Conservation (phyloP, 2,888 invertebrate genomes). For the Himalopsyche anomala region DNA sequence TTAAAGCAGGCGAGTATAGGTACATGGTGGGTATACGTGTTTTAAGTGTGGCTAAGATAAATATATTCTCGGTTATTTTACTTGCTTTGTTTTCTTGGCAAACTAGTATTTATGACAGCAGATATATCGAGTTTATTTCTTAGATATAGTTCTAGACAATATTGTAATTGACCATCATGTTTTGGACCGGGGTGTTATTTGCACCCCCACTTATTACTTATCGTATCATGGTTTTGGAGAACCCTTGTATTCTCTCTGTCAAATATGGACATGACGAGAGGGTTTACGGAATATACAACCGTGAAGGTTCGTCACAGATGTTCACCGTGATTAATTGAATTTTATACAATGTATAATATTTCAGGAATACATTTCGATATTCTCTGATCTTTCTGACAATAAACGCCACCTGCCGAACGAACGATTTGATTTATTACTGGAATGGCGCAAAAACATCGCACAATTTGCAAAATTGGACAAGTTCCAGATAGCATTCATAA, state of each 20-base stretch:
- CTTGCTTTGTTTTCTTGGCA: background rate
- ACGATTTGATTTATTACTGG: background rate
- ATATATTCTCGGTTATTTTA: background rate
- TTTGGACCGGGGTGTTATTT: background rate
- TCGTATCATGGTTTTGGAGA: conserved; percentile 42
- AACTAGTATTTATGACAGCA: background rate
- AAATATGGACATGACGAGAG: conserved; percentile 40
- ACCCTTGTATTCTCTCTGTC: conserved; percentile 35
- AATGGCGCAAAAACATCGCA: background rate
- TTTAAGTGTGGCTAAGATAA: background rate
- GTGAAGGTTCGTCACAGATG: conserved; percentile 35
- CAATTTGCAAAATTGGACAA: conserved; percentile 1
- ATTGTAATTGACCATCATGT: conserved; percentile 7
- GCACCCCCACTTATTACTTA: conserved; percentile 25
- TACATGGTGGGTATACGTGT: too few relatives aligned
- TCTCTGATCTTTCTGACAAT: conserved; percentile 6
- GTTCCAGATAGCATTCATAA: background rate
- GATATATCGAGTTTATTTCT: background rate
- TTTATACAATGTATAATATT: background rate
- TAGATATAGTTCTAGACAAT: conserved; percentile 10
- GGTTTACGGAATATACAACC: conserved; percentile 31
- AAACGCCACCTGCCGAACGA: conserved; percentile 24
- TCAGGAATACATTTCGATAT: conserved; percentile 32
- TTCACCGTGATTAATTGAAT: conserved; percentile 38
- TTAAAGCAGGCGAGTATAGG: too few relatives aligned